Evolutionary conservation across 1,140 invertebrate species (phyloP).

Genomic region (Aricia agestis): DNA sequence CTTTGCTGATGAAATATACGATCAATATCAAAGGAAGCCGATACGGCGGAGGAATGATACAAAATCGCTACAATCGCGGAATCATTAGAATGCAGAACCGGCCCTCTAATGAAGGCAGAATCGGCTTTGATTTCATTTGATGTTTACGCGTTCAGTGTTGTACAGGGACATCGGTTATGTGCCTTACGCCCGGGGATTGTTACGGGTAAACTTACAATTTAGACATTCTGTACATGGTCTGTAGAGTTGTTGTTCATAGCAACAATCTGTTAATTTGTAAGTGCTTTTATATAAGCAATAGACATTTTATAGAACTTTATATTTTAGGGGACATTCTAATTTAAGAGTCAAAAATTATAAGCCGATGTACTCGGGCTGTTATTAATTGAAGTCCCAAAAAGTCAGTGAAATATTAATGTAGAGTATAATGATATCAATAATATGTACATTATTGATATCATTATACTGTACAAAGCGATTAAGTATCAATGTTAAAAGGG

Average conservation of each 20-base stretch:
- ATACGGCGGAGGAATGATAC: constrained; percentile 61
- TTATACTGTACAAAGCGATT: too few species aligned
- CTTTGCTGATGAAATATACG: not conserved
- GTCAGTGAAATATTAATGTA: too few species aligned
- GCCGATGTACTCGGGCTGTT: too few species aligned
- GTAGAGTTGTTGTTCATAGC: not conserved
- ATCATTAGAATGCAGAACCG: constrained; percentile 72
- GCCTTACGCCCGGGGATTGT: not conserved
- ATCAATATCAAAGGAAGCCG: constrained; percentile 59
- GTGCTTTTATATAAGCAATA: too few species aligned
- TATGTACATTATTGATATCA: too few species aligned
- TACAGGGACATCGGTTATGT: constrained; percentile 5
- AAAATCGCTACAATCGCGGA: constrained; percentile 65
- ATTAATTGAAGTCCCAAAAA: too few species aligned
- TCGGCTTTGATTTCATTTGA: constrained; percentile 64
- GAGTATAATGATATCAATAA: too few species aligned
- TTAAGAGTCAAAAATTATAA: too few species aligned
- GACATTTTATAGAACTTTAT: too few species aligned
- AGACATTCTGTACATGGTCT: not conserved
- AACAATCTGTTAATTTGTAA: not conserved
- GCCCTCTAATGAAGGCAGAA: constrained; percentile 69
- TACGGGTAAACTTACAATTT: not conserved
- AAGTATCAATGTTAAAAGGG: too few species aligned
- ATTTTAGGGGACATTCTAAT: too few species aligned
- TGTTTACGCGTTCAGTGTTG: constrained; percentile 61